Conservation (phyloP, 2,888 invertebrate genomes). For the Spodoptera littoralis region DNA sequence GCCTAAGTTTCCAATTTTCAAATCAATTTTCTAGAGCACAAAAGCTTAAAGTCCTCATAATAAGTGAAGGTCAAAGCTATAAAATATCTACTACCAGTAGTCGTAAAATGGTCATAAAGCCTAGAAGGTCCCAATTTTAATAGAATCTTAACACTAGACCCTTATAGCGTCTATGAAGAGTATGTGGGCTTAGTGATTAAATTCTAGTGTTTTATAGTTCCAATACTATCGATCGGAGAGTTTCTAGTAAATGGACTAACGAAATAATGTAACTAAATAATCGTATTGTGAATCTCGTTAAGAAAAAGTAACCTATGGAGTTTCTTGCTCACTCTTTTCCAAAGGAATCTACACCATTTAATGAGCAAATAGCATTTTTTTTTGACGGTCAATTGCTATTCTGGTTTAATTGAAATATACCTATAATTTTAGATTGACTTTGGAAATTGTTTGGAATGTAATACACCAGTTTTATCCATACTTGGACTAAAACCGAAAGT, state of each 20-base stretch:
- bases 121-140: conserved; percentile 33
- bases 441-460: conserved; percentile 3
- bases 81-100: conserved; percentile 35
- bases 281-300: too few relatives aligned
- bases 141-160: conserved; percentile 17
- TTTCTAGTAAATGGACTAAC: background rate
- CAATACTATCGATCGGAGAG: conserved; percentile 21
- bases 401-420: too few relatives aligned
- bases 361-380: too few relatives aligned
- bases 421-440: too few relatives aligned
- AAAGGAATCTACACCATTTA: too few relatives aligned
- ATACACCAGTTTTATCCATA: conserved; percentile 1
- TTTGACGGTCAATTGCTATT: too few relatives aligned
- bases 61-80: conserved; percentile 24
- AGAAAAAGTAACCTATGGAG: too few relatives aligned
- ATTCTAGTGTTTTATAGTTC: conserved; percentile 37
- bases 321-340: too few relatives aligned
- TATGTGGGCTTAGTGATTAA: conserved; percentile 14
- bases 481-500: background rate
- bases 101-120: conserved; percentile 49
- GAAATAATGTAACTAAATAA: too few relatives aligned
- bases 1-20: too few relatives aligned
- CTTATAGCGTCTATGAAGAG: conserved; percentile 2
- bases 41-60: conserved; percentile 10
- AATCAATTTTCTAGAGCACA: too few relatives aligned